Evolutionary conservation across 2,888 invertebrate genomes (phyloP), one percentile per base, ranked within the genome.

Genomic region (Netelia virgata): DNA sequence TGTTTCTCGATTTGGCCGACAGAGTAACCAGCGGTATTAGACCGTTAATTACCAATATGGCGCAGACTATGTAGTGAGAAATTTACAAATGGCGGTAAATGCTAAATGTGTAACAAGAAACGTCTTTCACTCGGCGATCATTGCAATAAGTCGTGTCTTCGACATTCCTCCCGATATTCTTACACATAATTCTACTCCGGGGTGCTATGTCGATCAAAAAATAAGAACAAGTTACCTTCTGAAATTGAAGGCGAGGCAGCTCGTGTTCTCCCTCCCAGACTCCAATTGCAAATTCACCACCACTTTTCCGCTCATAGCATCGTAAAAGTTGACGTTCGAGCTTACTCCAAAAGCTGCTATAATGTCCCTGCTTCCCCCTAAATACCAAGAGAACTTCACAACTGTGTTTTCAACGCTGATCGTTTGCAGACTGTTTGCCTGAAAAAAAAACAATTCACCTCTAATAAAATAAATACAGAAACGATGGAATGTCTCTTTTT

Each of bases 291-390:
- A 77, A 78, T 90, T 89, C 0, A 87, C 84, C 16, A 91, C 53
- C 3, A 85, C 63, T 78, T 88, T 89, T 28, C 90, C 92, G 66
- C 87, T 88, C 2, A 85, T 88, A 2, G 91, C 86, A 18, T 93
- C 90, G 61, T 92, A 93, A 83, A 93, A 91, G 74, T 88, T 90
- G 6, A 93, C 86, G 20, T 83, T 86, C 1, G 90, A 83, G 43
- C 90, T 89, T 16, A 91, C 93, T 6, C 93, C 93, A 63, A 91
- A 91, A n/a, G 91, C 88, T 50, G 90, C 89, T 36, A 93, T 91
- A 57, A 92, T 82, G 72, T 93, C 90, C 61, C 87, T 88, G 83
- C 91, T 90, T 3, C 90, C 91, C 14, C 82, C 78, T 20, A 90
- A 84, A 72, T 91, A 90, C 93, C 92, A 93, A 1, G 89, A 87